Conservation (phyloP, 2,888 invertebrate species). For the Zygaena filipendulae region DNA sequence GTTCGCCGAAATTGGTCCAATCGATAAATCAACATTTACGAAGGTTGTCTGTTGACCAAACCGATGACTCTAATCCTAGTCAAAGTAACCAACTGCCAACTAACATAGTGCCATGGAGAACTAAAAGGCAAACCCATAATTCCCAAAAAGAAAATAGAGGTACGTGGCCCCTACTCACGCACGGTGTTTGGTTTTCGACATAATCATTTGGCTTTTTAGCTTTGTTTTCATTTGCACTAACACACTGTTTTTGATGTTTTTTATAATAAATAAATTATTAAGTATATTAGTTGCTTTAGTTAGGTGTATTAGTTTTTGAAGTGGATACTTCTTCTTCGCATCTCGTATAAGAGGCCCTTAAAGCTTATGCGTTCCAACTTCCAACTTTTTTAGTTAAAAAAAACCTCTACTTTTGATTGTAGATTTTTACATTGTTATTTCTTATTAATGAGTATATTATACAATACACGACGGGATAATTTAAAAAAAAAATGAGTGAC, state of each 20-base stretch:
- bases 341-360: too few relatives aligned
- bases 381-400: too few relatives aligned
- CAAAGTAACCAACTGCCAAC: slow-evolving; percentile 57
- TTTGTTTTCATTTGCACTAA: slow-evolving; percentile 24
- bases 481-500: too few relatives aligned
- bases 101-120: slow-evolving; percentile 58
- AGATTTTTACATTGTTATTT: too few relatives aligned
- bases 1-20: slow-evolving; percentile 58
- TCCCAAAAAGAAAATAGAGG: slow-evolving; percentile 61
- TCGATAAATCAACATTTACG: slow-evolving; percentile 54
- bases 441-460: too few relatives aligned
- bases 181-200: slow-evolving; percentile 56
- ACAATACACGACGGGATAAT: too few relatives aligned
- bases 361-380: too few relatives aligned
- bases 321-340: too few relatives aligned
- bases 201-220: slow-evolving; percentile 44
- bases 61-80: slow-evolving; percentile 48
- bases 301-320: too few relatives aligned
- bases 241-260: slow-evolving; percentile 19
- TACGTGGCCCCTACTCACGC: slow-evolving; percentile 57
- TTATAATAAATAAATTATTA: too few relatives aligned
- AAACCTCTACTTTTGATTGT: too few relatives aligned
- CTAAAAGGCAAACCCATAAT: slow-evolving; percentile 50
- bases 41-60: slow-evolving; percentile 47
- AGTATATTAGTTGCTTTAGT: too few relatives aligned